Conservation (phyloP, 2,113 vertebrate genomes). For the Corythornis madagascariensis region DNA sequence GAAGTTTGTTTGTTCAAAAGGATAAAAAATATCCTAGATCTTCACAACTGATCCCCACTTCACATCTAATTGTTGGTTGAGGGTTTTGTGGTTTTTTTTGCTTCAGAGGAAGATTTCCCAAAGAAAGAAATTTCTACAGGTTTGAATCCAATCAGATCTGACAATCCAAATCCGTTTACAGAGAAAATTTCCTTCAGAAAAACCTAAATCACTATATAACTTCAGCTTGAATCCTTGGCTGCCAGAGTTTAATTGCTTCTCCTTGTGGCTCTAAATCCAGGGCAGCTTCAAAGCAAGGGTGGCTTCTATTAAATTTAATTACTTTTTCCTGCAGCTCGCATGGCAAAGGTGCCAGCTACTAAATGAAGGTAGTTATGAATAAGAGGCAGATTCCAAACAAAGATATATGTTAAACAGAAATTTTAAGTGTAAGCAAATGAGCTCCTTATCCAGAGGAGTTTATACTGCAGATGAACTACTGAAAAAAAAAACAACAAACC, state of each 20-base stretch:
- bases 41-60: background rate
- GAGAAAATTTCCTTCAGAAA: constrained; percentile 6
- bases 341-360: constrained; percentile 36
- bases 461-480: background rate
- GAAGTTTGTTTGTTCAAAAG: background rate
- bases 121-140: background rate
- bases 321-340: constrained; percentile 41
- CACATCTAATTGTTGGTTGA: background rate
- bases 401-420: background rate
- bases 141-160: background rate
- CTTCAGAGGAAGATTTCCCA: background rate
- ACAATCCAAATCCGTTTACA: background rate
- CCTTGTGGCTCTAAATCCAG: constrained; percentile 42
- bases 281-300: constrained; percentile 69
- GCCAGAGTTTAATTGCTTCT: constrained; percentile 64
- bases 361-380: constrained; percentile 37
- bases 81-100: background rate
- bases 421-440: background rate
- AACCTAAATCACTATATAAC: background rate
- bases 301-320: constrained; percentile 69
- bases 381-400: background rate
- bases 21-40: background rate
- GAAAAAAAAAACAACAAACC: background rate
- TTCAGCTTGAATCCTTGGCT: constrained; percentile 18
- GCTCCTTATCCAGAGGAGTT: background rate